A percentile compares a stretch with the other conserved stretches of the same genome.
phyloP scores from a whole-genome alignment of 2,113 vertebrate species.

The Pelvicachromis taeniatus region DNA sequence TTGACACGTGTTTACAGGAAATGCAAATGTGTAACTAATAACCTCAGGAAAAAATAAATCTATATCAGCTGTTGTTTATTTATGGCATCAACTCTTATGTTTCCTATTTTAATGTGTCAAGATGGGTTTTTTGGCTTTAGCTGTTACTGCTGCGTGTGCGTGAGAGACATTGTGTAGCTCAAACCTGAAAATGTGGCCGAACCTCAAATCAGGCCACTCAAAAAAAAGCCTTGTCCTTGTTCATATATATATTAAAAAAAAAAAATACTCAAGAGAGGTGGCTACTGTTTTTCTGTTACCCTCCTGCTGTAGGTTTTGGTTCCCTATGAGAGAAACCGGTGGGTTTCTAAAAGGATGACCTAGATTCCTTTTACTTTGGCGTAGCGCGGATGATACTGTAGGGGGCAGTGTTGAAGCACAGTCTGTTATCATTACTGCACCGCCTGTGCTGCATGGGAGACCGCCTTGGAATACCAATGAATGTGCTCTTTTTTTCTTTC shows the following conservation, averaged over 20 bases:
- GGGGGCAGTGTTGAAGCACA: constrained; percentile 63
- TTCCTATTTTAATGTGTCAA: neutral
- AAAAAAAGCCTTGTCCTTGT: constrained; percentile 48
- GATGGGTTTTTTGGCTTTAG: neutral
- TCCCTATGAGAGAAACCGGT: constrained; percentile 38
- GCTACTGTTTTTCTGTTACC: constrained; percentile 25
- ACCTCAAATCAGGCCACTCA: constrained; percentile 57
- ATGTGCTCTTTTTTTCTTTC: neutral
- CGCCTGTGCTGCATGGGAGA: constrained; percentile 69
- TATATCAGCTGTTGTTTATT: neutral
- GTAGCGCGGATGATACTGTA: constrained; percentile 12
- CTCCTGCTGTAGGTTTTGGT: constrained; percentile 33
- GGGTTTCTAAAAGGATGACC: constrained; percentile 61
- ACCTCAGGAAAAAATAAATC: neutral
- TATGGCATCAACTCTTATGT: neutral
- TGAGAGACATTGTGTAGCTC: neutral
- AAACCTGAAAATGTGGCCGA: constrained; percentile 2
- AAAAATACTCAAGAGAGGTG: constrained; percentile 29
- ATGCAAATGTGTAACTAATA: neutral
- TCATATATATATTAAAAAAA: constrained; percentile 26
- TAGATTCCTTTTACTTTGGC: constrained; percentile 45
- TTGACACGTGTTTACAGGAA: neutral
- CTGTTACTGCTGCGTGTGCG: neutral
- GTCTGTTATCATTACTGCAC: neutral
- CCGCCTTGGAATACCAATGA: constrained; percentile 75